These are phyloP conservation scores for Nerophis ophidion DNA, from an alignment of 2,113 vertebrate species.

Conservation along the genomic window DNA sequence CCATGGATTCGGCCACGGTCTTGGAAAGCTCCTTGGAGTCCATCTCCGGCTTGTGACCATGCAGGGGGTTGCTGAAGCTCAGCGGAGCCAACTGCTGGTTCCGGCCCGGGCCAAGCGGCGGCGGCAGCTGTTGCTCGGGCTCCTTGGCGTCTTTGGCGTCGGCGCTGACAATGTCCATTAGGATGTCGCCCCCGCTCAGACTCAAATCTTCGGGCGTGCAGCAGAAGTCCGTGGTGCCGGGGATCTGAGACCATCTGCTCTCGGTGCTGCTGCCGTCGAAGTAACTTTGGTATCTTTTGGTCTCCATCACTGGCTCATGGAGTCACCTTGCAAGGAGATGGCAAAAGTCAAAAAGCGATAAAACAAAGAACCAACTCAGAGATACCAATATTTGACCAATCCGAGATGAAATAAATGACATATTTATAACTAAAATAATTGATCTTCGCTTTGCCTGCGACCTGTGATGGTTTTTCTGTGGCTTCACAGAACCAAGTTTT, in stretches of 20 bases:
- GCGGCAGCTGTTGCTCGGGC: conserved; percentile 63
- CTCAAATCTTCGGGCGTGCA: conserved; percentile 72
- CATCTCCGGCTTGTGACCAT: conserved; percentile 73
- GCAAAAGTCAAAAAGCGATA: not conserved
- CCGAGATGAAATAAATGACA: conserved; percentile 4
- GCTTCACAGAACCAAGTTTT: too few relatives aligned
- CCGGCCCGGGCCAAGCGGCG: conserved; percentile 78
- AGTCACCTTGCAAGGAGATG: conserved; percentile 57
- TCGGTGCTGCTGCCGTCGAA: conserved; percentile 86
- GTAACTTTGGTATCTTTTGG: conserved; percentile 94
- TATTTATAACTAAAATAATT: not conserved
- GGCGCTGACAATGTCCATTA: conserved; percentile 84
- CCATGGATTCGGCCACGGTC: conserved; percentile 96
- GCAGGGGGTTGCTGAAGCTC: conserved; percentile 79
- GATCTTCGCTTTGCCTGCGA: conserved; percentile 24
- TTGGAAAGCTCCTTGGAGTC: conserved; percentile 97
- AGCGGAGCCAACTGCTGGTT: conserved; percentile 74
- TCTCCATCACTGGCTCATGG: conserved; percentile 87
- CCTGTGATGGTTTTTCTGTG: conserved; percentile 43
- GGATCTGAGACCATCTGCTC: conserved; percentile 86
- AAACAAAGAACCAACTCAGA: conserved; percentile 1
- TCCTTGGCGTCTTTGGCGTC: conserved; percentile 81
- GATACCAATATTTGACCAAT: not conserved
- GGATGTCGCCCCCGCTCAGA: conserved; percentile 75
- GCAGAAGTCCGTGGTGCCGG: conserved; percentile 76